Base-by-base conservation (phyloP, 1,140 invertebrate species). In the Papilio glaucus region DNA sequence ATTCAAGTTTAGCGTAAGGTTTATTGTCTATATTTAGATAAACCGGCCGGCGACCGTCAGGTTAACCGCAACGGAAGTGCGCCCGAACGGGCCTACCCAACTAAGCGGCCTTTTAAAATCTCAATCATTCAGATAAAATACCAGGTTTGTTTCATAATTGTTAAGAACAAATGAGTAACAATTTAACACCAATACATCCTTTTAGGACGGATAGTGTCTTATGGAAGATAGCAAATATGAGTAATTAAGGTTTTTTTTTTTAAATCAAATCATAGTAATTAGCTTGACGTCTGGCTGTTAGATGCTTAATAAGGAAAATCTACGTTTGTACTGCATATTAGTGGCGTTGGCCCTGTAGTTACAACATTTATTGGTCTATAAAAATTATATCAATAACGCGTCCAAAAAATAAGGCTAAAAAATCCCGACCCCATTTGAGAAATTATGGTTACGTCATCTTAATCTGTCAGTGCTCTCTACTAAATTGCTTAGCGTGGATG, bases 51-150 rank as follows among this genome's bases (percentile, higher is more conserved):
- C 18, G 49, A 3, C 49, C 18, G 49, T 57, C 24, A 57, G 49
- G 49, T 57, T 24, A 57, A 57, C 49, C 49, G 49, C 49, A 57
- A 57, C 49, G 49, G 49, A 57, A 57, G 49, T 57, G 18, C 49
- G 49, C 49, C 49, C 9, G 21, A 57, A 21, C 10, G 3, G 49
- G 21, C 10, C 21, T 57, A 3, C 21, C 21, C 21, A 24, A 26
- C 49, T 57, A 57, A 57, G 21, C 10, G 49, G 10, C 10, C 49
- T 26, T 57, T 57, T 49, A 18, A 24, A 18, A 57, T 57, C 49
- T 57, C 4, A 24, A 57, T 57, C 49, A 57, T 57, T 57, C 49
- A 57, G 24, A 9, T 57, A 21, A 24, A 57, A 57, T 12, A 24
- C 49, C 49, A 53, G 18, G 49, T 57, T 57, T 57, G 49, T 57